phyloP scores from a whole-genome alignment of 2,797 vertebrate species.

The Myiotriccus ornatus region DNA sequence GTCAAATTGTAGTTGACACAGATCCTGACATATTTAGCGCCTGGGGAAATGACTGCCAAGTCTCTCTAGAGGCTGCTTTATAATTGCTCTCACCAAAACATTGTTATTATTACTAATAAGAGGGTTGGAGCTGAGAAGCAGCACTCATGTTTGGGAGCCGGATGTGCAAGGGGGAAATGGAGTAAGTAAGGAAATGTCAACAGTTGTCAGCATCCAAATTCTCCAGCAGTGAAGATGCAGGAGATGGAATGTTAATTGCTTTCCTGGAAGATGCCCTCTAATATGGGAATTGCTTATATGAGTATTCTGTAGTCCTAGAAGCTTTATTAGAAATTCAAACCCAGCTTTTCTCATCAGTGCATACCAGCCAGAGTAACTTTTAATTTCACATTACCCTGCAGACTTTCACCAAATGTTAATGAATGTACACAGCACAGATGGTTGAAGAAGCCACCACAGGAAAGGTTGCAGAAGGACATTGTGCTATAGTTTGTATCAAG shows the following conservation, averaged over 20 bases:
- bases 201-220: not conserved
- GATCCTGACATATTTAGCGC: not conserved
- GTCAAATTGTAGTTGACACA: not conserved
- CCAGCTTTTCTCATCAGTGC: not conserved
- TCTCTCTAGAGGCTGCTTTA: not conserved
- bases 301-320: not conserved
- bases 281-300: not conserved
- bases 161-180: not conserved
- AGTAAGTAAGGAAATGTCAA: conserved; percentile 11
- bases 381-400: conserved; percentile 20
- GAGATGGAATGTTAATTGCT: conserved; percentile 53
- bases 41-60: not conserved
- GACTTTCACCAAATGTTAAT: conserved; percentile 12
- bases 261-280: conserved; percentile 4
- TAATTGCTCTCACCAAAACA: not conserved
- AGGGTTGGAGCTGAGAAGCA: not conserved
- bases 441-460: not conserved
- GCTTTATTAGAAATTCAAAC: conserved; percentile 49
- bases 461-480: not conserved
- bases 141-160: not conserved
- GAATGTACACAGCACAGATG: not conserved
- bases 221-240: not conserved
- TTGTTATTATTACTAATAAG: conserved; percentile 39
- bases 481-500: not conserved
- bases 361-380: not conserved